A percentile compares a stretch with the other conserved stretches of the same genome.
Conservation (phyloP, 2,888 invertebrate genomes). For the Polymixis lichenea region DNA sequence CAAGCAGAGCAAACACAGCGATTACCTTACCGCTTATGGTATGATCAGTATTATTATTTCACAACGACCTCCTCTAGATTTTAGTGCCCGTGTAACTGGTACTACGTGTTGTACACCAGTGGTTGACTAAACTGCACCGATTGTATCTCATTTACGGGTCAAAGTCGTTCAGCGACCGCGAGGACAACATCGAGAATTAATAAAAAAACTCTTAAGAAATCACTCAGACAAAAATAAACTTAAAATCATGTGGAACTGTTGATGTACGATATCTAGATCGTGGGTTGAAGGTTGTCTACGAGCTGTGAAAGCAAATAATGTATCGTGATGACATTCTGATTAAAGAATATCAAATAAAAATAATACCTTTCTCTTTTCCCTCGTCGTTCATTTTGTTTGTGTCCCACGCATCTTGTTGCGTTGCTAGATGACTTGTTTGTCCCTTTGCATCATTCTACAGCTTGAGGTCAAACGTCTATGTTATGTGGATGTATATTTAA, state of each 20-base stretch:
- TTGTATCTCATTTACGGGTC: slow-evolving; percentile 63
- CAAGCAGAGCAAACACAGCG: slow-evolving; percentile 14
- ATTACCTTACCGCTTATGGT: slow-evolving; percentile 46
- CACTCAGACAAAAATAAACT: slow-evolving; percentile 41
- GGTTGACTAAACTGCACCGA: slow-evolving; percentile 58
- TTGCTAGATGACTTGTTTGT: slow-evolving; percentile 54
- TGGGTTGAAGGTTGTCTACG: slow-evolving; percentile 50
- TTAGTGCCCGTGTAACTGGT: slow-evolving; percentile 55
- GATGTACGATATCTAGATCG: slow-evolving; percentile 40
- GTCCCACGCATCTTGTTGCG: slow-evolving; percentile 41
- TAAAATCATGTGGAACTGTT: slow-evolving; percentile 35
- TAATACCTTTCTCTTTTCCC: slow-evolving; percentile 51
- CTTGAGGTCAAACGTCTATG: slow-evolving; percentile 52
- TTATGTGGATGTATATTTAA: slow-evolving; percentile 27
- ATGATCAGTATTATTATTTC: slow-evolving; percentile 59
- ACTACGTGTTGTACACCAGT: slow-evolving; percentile 47
- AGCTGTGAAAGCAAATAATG: slow-evolving; percentile 40
- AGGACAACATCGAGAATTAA: slow-evolving; percentile 47
- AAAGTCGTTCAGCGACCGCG: slow-evolving; percentile 65
- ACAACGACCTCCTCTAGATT: slow-evolving; percentile 50
- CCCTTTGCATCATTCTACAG: slow-evolving; percentile 55
- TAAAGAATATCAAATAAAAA: slow-evolving; percentile 35
- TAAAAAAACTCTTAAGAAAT: slow-evolving; percentile 62
- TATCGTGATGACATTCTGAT: slow-evolving; percentile 56
- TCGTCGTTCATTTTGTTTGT: slow-evolving; percentile 40